Base-by-base conservation (phyloP, 2,888 invertebrate species). In the Cryptocheilus praepositus region DNA sequence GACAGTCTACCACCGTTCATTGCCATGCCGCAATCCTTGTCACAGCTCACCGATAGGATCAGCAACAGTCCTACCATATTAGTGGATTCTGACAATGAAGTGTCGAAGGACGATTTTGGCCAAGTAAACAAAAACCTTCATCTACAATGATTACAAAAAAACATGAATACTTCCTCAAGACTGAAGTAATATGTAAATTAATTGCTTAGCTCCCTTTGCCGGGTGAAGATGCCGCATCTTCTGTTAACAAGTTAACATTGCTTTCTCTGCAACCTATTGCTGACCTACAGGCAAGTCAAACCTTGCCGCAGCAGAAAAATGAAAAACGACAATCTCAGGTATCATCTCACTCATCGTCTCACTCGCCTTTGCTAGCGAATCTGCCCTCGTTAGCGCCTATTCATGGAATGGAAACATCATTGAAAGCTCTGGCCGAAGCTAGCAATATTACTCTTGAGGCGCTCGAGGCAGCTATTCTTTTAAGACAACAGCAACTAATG, bases 391-490 rank as follows among this genome's bases (percentile, higher is more conserved):
- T 86, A 21, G 74, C 77, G 22, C 83, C 88, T 0, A 85, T 87
- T 61, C 87, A 87, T 11, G 83, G 83, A 21, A 90, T 90, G 89
- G 89, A 89, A 52, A 89, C 90, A n/a, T 91, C 91, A 1, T 80
- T 90, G 28, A 89, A 92, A 69, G 90, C 91, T 55, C 86, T 92
- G 45, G 91, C 94, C 0, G 92, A 93, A 66, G 94, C 94, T 4
- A 94, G 94, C 16, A 96, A 96, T 83, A 93, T 95, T 21, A 94
- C 94, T 0, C 93, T 94, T 84, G 94, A 94, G 67, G 93, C 94
- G 7, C 91, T 95, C 2, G 94, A 95, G 81, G 92, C 94, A 11
- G 95, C 95, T 0, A 93, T 95, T 61, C 90, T 93, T 3, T 88
- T 93, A 76, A 90, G 93, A 53, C 94, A 94, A 75, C 93, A 94